Base-by-base conservation (phyloP, 2,113 vertebrate genomes). In the Urocynchramus pylzowi region DNA sequence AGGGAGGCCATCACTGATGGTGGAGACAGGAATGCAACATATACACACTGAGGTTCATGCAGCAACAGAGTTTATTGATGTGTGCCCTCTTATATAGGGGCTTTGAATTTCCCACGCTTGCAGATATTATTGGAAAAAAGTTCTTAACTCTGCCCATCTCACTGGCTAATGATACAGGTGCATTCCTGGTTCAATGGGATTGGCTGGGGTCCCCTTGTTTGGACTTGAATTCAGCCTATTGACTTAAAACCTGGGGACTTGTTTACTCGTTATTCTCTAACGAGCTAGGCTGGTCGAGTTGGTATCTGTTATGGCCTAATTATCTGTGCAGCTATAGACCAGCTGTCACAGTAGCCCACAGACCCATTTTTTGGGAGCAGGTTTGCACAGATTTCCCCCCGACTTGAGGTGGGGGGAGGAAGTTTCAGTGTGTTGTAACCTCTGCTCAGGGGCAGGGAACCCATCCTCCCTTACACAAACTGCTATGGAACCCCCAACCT, bases 321-420 rank as follows among this genome's bases (percentile, higher is more conserved):
- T 39, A 28, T 41, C 37, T 28, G 59, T 61, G 59, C 59, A 28
- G 37, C 35, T 13, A 39, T 9, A 61, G 59, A 39, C 17, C 26
- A 60, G 35, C 26, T 39, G 37, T 28, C 37, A 28, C 6, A 28
- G 59, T 28, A 28, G 60, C 31, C 39, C 39, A 42, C 20, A 44
- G 39, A 30, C 24, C 19, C 31, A 13, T 53, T 24, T 53, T 15
- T 21, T 54, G 20, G 24, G 24, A 42, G 31, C 60, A 65, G 39
- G 39, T 54, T 65, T 65, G 49, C 26, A 79, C 19, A 54, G 33
- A 65, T 22, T n/a, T 35, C 7, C 33, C 33, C 7, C 19, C 31
- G 9, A 54, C 3, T 2, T 0, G 0, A 54, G 39, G 39, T 44
- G 26, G 1, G 31, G 18, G 26, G 12, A 44, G 7, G 20, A 44